Evolutionary conservation across 2,113 vertebrate species (phyloP).

Genomic region (pig (Sus scrofa)): DNA sequence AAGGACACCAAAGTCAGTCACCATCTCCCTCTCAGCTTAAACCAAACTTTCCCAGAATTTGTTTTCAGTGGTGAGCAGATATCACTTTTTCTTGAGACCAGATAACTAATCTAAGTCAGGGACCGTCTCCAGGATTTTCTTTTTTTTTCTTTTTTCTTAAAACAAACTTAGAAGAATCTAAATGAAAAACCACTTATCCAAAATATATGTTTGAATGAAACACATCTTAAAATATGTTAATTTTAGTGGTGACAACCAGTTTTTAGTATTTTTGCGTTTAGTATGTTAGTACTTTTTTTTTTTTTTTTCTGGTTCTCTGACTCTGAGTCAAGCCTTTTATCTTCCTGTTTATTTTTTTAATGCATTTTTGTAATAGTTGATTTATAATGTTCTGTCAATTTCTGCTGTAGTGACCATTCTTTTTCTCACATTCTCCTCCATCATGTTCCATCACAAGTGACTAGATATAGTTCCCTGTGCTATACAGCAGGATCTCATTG

Average conservation of each 20-base stretch:
- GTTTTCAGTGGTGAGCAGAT: neutral
- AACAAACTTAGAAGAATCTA: constrained; percentile 6
- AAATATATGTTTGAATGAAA: neutral
- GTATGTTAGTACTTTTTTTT: too few relatives aligned
- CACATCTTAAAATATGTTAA: neutral
- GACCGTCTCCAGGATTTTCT: neutral
- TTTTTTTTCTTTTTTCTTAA: neutral
- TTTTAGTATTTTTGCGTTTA: neutral
- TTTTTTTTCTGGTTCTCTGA: too few relatives aligned
- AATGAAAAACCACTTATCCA: neutral
- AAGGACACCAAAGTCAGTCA: neutral
- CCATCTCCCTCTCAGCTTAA: neutral
- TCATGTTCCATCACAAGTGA: too few relatives aligned
- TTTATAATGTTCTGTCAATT: too few relatives aligned
- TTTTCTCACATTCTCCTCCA: too few relatives aligned
- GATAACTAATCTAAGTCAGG: neutral
- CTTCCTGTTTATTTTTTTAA: too few relatives aligned
- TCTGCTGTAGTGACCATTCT: too few relatives aligned
- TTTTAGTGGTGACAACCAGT: constrained; percentile 45
- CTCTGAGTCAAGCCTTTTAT: too few relatives aligned
- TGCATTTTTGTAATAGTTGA: too few relatives aligned
- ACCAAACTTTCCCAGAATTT: neutral
- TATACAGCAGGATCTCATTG: too few relatives aligned
- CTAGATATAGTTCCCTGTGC: too few relatives aligned
- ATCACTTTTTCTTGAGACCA: constrained; percentile 29